phyloP scores from a whole-genome alignment of 1,140 invertebrate species.

The Piezodorus guildinii region DNA sequence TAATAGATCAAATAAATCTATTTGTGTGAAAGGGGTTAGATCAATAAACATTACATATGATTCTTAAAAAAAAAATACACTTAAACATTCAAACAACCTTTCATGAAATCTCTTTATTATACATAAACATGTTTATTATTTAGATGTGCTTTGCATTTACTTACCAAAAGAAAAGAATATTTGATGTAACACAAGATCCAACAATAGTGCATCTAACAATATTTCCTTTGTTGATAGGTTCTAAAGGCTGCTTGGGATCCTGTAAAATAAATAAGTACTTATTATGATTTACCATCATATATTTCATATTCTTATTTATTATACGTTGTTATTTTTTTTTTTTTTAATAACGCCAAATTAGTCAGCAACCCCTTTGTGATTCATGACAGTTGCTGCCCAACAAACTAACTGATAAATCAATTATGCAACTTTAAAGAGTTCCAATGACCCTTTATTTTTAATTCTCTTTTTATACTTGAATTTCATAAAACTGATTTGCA shows the following conservation, averaged over 20 bases:
- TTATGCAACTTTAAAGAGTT: no score
- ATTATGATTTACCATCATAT: background rate
- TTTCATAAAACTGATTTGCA: no score
- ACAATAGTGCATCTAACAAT: conserved; percentile 46
- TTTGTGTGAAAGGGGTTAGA: background rate
- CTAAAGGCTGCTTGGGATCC: conserved; percentile 32
- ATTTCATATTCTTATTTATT: no score
- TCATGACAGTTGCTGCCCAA: no score
- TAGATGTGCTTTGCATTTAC: background rate
- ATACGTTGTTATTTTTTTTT: no score
- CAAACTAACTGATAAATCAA: no score
- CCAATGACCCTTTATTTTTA: no score
- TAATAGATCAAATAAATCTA: background rate
- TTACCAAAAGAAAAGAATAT: conserved; percentile 49
- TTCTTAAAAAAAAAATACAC: background rate
- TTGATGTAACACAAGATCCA: conserved; percentile 46
- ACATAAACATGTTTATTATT: background rate
- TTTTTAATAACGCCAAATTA: no score
- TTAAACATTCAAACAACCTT: background rate
- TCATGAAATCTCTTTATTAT: background rate
- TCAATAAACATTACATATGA: no score
- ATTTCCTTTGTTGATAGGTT: conserved; percentile 41
- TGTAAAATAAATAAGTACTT: conserved; percentile 29
- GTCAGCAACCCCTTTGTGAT: no score
- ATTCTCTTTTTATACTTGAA: no score